Evolutionary conservation across 2,888 invertebrate genomes (phyloP), one percentile per base, ranked within the genome.

Genomic region (Thecocarcelia acutangulata): DNA sequence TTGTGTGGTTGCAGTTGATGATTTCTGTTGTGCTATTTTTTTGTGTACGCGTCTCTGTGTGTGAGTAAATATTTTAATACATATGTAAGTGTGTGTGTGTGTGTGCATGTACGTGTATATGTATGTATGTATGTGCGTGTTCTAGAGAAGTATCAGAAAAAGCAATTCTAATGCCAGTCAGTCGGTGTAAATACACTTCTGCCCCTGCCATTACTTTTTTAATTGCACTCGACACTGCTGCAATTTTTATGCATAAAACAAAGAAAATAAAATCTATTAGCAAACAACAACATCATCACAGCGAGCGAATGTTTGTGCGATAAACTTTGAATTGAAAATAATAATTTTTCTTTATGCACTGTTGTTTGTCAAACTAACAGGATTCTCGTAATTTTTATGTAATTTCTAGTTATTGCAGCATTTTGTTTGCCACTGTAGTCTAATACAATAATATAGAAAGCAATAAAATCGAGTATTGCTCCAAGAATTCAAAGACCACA

Each of bases 211-310:
- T 82, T 82, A 77, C 72, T 58, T 72, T 42, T 80, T 42, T 64
- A 73, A 79, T 74, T 82, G 82, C 82, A 82, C 79, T 82, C 82
- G 79, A 82, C 78, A 82, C 82, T 78, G 73, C 52, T 58, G 81
- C 73, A 58, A 64, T 66, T 73, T 73, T 61, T 50, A 28, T 54
- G 40, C 48, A 70, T 70, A 46, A n/a, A 44, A 37, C 40, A 61
- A 69, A 63, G 63, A 64, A 37, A 3, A 28, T 4, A 28, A 56
- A 37, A 56, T 63, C 19, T 48, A 66, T 75, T 48, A 50, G 28
- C 28, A 50, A 58, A 66, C 40, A 52, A 64, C 33, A 72, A 72
- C 50, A 58, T 19, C 15, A 56, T 21, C 24, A 68, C 17, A 66
- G 13, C 28, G 21, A 64, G 40, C 72, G 24, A 66, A 61, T 70